phyloP scores from a whole-genome alignment of 2,888 invertebrate genomes.

The Halictus ligatus region DNA sequence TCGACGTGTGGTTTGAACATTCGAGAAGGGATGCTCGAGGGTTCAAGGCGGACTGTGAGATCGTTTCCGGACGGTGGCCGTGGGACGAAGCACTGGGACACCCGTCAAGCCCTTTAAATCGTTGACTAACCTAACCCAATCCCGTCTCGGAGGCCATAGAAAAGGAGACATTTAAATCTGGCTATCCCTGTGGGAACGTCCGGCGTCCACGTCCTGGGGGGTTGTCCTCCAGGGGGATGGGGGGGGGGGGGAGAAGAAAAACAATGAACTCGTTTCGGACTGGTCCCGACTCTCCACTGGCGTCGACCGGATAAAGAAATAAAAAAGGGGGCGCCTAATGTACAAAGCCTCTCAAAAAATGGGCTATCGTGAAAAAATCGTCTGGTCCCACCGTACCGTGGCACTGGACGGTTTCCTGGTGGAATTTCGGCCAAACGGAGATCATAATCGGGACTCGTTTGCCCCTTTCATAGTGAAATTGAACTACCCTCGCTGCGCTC shows the following conservation, averaged over 20 bases:
- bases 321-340: conserved; percentile 36
- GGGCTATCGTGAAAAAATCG: conserved; percentile 17
- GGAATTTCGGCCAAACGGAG: neutral
- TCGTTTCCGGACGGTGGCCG: conserved; percentile 25
- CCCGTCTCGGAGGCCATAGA: conserved; percentile 49
- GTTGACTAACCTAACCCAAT: conserved; percentile 67
- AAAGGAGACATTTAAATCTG: conserved; percentile 75
- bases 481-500: neutral
- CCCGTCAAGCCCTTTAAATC: conserved; percentile 65
- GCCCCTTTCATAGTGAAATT: neutral
- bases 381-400: neutral
- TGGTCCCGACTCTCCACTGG: conserved; percentile 58
- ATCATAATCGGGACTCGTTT: conserved; percentile 21
- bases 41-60: conserved; percentile 6
- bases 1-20: neutral
- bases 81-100: conserved; percentile 15
- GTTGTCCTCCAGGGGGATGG: conserved; percentile 19
- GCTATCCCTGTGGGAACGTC: conserved; percentile 78
- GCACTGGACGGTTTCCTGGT: neutral
- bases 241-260: conserved; percentile 52
- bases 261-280: conserved; percentile 72
- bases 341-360: conserved; percentile 18
- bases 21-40: neutral
- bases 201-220: conserved; percentile 63
- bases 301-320: conserved; percentile 38